A percentile compares a stretch with the other conserved stretches of the same genome.
Conservation (phyloP, 2,113 vertebrate species). For the Alethe castanea region DNA sequence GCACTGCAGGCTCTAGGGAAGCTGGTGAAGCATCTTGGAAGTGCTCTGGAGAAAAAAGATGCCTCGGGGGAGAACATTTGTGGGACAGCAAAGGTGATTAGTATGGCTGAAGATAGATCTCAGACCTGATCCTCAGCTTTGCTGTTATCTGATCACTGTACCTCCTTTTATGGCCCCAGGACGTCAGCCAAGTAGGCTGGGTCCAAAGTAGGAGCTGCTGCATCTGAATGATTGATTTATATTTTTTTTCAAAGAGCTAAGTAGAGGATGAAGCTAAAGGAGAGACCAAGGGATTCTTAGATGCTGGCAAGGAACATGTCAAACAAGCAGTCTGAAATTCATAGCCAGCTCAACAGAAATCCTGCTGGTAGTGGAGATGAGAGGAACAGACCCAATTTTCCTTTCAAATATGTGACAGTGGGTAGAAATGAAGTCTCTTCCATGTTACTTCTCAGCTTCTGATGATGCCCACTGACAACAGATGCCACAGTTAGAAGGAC, state of each 20-base stretch:
- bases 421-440: neutral
- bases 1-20: neutral
- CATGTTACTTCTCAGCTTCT: neutral
- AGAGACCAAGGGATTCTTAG: neutral
- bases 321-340: neutral
- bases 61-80: neutral
- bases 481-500: neutral
- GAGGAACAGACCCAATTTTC: neutral
- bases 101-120: neutral
- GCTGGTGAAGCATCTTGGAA: neutral
- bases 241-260: neutral
- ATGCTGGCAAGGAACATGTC: neutral
- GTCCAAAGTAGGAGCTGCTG: neutral
- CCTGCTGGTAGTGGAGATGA: neutral
- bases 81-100: fast-evolving
- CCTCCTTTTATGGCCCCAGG: neutral
- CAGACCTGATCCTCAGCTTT: neutral
- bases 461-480: neutral
- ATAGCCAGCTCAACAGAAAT: neutral
- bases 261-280: neutral
- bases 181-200: neutral
- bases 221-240: neutral
- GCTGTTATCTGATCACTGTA: neutral
- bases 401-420: neutral
- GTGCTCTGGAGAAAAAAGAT: neutral